Base-by-base conservation (phyloP, 1,140 invertebrate species). In the Drosophila pandora region DNA sequence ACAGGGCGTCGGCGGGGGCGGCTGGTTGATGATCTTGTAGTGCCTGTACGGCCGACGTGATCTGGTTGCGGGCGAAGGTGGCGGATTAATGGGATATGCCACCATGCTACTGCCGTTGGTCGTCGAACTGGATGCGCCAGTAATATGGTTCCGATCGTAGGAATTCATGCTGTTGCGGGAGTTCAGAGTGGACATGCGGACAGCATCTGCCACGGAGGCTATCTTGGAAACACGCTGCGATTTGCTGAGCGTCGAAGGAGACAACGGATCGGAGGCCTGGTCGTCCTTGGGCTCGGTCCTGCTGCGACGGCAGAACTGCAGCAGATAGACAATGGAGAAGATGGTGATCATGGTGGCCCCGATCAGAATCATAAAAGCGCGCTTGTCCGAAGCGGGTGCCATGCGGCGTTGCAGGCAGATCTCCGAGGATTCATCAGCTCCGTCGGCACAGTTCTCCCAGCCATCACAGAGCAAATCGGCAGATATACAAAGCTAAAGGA, bases 1-100 rank as follows among this genome's bases (percentile, higher is more conserved):
- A 91, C 97, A 98, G 0, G 98, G 97, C 6, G 97, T 98, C 3
- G 97, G 97, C 1, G 97, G 97, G 13, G 97, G 97, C 2, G 97
- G 97, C 75, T 96, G 95, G 92, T 97, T 96, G 28, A 95, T 95
- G 17, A 94, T 94, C 70, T 95, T 94, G 90, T 97, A 96, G 85
- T 95, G 95, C 22, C 95, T 93, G 90, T 96, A 96, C 1, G 95
- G 95, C 43, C 95, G 94, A 17, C 95, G 94, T 30, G 94, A 94
- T 0, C 96, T 96, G 3, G 96, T 96, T 91, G 95, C 96, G 1
- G 97, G 97, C 92, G 95, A 96, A 1, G 97, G 97, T 3, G 97
- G 97, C 37, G 97, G 97, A 92, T 98, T 98, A 0, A 89, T 84
- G 25, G 77, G 93, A 81, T 91, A 92, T 49, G 88, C 92, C 55